Evolutionary conservation across 2,797 vertebrate species (phyloP), one percentile per base, ranked within the genome.

Genomic region (Anolis apletophallus): DNA sequence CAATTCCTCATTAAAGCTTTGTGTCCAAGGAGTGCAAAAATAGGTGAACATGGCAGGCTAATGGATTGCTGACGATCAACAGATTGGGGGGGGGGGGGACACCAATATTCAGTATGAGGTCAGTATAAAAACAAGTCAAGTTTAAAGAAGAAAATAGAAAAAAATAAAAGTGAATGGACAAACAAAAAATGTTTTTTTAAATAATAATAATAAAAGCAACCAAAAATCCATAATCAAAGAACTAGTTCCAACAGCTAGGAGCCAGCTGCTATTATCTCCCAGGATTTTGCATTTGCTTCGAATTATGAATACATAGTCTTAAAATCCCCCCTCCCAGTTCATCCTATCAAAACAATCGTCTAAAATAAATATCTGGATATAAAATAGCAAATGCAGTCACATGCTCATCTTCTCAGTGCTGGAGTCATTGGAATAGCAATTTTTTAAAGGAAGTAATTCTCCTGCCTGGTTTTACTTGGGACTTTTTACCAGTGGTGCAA

Each of bases 231-330:
- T 21, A 19, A 54, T 72, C 55, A 75, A 88, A 90, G 83, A 78
- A 95, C 95, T 95, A 96, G 93, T 95, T 96, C 95, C 96, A 96
- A 96, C 95, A 96, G 94, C 84, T 89, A 83, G 90, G 86, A 86
- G 90, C 90, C 93, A 89, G 91, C 88, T 85, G 50, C 72, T 85
- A 57, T 83, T 64, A 80, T 85, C 72, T 29, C 85, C 80, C 81
- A 67, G 88, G 77, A 83, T 71, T 88, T 80, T 50, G 0, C 0
- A 11, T 80, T 84, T 54, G 87, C 80, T 83, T 89, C 85, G 52
- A 29, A 0, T 67, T 59, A 11, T 3, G n/a, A 32, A 19, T 7
- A 23, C 78, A 81, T 80, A 73, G 11, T 83, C 85, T 26, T 52
- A 71, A 14, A 61, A 0, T 59, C 78, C 69, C 52, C 69, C 32